phyloP scores from a whole-genome alignment of 2,888 invertebrate species.

The Eristalis pertinax region DNA sequence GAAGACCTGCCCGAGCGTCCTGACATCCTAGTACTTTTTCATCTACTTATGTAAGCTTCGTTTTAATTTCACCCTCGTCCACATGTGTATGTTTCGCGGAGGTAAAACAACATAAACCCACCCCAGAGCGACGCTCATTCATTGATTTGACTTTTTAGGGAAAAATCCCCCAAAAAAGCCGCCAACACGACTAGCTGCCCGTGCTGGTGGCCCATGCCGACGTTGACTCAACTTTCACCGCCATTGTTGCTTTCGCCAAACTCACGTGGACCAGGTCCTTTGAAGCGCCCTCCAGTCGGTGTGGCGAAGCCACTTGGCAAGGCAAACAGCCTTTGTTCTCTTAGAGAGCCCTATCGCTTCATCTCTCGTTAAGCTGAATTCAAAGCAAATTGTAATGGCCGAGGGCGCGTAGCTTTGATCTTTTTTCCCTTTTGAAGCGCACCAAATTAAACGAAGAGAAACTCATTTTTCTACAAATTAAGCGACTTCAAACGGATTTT shows the following conservation, averaged over 20 bases:
- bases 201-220: conserved; percentile 47
- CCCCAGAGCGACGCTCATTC: neutral
- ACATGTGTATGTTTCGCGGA: conserved; percentile 33
- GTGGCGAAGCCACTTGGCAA: conserved; percentile 24
- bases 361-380: neutral
- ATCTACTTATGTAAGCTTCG: conserved; percentile 58
- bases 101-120: neutral
- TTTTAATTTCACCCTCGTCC: conserved; percentile 34
- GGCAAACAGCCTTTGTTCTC: conserved; percentile 46
- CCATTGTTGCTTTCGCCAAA: conserved; percentile 30
- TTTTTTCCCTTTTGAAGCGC: neutral
- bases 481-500: conserved; percentile 78
- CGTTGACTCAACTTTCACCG: conserved; percentile 64
- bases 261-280: neutral
- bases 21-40: conserved; percentile 40
- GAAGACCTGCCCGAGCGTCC: conserved; percentile 1
- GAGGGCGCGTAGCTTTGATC: conserved; percentile 50
- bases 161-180: neutral
- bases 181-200: conserved; percentile 5
- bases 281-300: neutral
- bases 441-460: conserved; percentile 27
- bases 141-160: neutral
- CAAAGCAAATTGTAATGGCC: neutral
- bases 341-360: conserved; percentile 5
- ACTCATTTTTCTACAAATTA: conserved; percentile 61